Evolutionary conservation across 2,888 invertebrate species (phyloP), one percentile per base, ranked within the genome.

Genomic region (Amiota mariae): DNA sequence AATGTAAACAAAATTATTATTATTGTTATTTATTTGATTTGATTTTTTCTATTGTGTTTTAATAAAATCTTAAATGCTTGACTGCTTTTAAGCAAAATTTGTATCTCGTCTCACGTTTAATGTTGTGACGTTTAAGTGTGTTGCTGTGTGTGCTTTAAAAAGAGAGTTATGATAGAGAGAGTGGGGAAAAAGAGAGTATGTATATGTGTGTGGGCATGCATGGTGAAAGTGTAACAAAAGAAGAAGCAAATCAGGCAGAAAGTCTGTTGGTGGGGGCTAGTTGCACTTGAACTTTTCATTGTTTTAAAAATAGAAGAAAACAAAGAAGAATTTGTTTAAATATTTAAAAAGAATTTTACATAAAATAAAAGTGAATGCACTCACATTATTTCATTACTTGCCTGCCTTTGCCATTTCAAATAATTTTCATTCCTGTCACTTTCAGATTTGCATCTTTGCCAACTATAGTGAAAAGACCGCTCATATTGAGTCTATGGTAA

Each of bases 401-500:
- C 3, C 36, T 36, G 36, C n/a, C 46, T 59, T 70, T 70, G 71
- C n/a, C 13, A 24, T 47, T 1, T 63, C 11, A 64, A 20, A 72
- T 70, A 71, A 72, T 64, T 46, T 64, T 56, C 54, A 73, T 66
- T 9, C 67, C 46, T 67, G 12, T 20, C 13, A 13, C 12, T 76
- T 70, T 11, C 77, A 88, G 88, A 75, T 81, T 72, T 78, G 82
- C 79, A 84, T 88, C 72, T 77, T 79, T 49, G 88, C 86, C 61
- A 87, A 84, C 73, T 82, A 77, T 74, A 87, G 79, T 75, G 77
- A 78, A 48, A 88, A 86, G 72, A 82, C 89, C 15, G 87, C 80
- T 15, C 89, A 90, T 73, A 89, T 90, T 68, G 79, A 78, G 70
- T 86, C 85, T 78, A 84, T 89, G 88, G 85, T 89, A 20, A 80